Base-by-base conservation (phyloP, 2,113 vertebrate species). In the Fregata magnificens region DNA sequence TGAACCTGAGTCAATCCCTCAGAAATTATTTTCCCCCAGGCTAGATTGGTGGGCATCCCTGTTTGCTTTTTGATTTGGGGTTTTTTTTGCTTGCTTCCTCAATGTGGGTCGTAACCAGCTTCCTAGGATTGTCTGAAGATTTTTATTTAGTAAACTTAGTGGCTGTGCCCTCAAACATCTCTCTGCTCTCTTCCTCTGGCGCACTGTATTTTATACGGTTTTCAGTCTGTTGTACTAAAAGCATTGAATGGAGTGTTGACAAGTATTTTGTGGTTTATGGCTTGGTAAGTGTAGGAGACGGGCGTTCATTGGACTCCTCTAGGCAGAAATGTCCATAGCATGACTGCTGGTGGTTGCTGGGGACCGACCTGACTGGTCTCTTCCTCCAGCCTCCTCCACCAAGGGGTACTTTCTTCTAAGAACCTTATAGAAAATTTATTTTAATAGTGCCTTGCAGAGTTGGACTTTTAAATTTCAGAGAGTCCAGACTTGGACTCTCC, bases 81-180 rank as follows among this genome's bases (percentile, higher is more conserved):
- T 5, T 4, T 40, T 52, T 56, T 63, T 16, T 34, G 3, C 8
- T 92, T 72, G 5, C 11, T 77, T 86, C 67, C 82, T 31, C 49
- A 76, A 0, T 31, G 16, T 55, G 29, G 8, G 17, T 72, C 1
- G 0, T 85, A 85, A 67, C 13, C 2, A 2, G 17, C 22, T 92
- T 67, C 78, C 61, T 76, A 59, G 52, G 26, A 79, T 2, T 87
- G 7, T 59, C 72, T 87, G 78, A 87, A 76, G 29, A 34, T 13
- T 82, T 90, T 85, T 55, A 38, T 34, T 76, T 28, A 38, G 26
- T 42, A 59, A 82, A 50, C 21, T 47, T 49, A 32, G 16, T 28
- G 28, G 14, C 28, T 89, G 14, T 84, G 65, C 40, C 55, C 56
- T 92, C 49, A 78, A 40, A 92, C 6, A 28, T 34, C 13, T 76